A percentile compares a stretch with the other conserved stretches of the same genome.
These are phyloP conservation scores for Mallotus villosus DNA, from an alignment of 2,797 vertebrate species.

Conservation along the genomic window DNA sequence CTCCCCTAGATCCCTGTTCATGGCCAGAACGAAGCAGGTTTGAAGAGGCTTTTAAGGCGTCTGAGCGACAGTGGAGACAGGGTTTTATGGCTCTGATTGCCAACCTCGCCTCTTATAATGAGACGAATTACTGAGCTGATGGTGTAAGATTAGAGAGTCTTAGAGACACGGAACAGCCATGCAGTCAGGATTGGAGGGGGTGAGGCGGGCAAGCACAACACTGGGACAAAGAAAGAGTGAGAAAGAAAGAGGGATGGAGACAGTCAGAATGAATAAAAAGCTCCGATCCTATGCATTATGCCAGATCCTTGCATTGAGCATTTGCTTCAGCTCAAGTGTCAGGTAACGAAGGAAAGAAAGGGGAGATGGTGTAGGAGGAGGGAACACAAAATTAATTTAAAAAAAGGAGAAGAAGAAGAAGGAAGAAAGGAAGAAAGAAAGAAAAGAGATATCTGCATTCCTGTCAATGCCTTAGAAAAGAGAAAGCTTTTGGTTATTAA, in stretches of 20 bases:
- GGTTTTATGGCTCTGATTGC: conserved; percentile 71
- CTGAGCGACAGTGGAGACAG: conserved; percentile 43
- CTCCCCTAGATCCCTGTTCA: neutral
- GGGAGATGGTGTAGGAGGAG: neutral
- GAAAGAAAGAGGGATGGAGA: neutral
- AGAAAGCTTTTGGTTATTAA: conserved; percentile 56
- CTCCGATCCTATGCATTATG: neutral
- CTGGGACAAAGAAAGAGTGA: neutral
- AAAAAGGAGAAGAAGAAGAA: neutral
- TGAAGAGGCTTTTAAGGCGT: conserved; percentile 65
- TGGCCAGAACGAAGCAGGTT: conserved; percentile 50
- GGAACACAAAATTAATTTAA: neutral
- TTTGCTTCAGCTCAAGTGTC: conserved; percentile 13
- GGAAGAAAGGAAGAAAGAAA: conserved; percentile 11
- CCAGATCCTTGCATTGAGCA: neutral
- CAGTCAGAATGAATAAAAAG: neutral
- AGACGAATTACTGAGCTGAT: conserved; percentile 74
- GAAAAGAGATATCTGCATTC: conserved; percentile 48
- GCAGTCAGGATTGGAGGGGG: conserved; percentile 14
- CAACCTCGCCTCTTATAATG: conserved; percentile 68
- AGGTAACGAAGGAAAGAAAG: neutral
- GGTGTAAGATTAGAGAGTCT: conserved; percentile 73
- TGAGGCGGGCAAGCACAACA: neutral
- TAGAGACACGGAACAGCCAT: conserved; percentile 54
- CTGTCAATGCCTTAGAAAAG: conserved; percentile 22